A percentile compares a stretch with the other conserved stretches of the same genome.
Evolutionary conservation across 2,797 vertebrate genomes (phyloP).

Genomic region (Leptodactylus fallax): DNA sequence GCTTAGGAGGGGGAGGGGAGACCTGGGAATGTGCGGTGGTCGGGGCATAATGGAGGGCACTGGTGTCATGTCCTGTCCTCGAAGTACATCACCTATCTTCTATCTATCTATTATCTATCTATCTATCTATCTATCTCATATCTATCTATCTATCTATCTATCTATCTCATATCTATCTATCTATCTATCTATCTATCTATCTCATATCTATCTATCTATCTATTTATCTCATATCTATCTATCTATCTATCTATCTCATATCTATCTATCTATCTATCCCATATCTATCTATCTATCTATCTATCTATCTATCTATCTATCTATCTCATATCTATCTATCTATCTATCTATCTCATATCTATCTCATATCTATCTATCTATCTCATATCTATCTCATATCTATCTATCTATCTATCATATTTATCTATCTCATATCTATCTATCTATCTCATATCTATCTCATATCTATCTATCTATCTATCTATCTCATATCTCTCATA

Average conservation of each 20-base stretch:
- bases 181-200: too few species aligned
- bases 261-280: conserved; percentile 8
- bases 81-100: too few species aligned
- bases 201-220: too few species aligned
- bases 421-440: background rate
- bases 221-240: too few species aligned
- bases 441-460: background rate
- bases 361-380: too few species aligned
- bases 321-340: too few species aligned
- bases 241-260: background rate
- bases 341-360: too few species aligned
- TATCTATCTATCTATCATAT: conserved; percentile 4
- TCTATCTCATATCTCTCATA: background rate
- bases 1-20: too few species aligned
- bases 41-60: too few species aligned
- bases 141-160: background rate
- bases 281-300: background rate
- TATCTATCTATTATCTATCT: conserved; percentile 15
- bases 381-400: background rate
- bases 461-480: background rate
- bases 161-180: too few species aligned
- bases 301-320: conserved; percentile 1
- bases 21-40: too few species aligned
- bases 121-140: conserved; percentile 6
- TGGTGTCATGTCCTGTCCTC: too few species aligned